Evolutionary conservation across 2,797 vertebrate species (phyloP), one percentile per base, ranked within the genome.

Genomic region (Knipowitschia caucasica): DNA sequence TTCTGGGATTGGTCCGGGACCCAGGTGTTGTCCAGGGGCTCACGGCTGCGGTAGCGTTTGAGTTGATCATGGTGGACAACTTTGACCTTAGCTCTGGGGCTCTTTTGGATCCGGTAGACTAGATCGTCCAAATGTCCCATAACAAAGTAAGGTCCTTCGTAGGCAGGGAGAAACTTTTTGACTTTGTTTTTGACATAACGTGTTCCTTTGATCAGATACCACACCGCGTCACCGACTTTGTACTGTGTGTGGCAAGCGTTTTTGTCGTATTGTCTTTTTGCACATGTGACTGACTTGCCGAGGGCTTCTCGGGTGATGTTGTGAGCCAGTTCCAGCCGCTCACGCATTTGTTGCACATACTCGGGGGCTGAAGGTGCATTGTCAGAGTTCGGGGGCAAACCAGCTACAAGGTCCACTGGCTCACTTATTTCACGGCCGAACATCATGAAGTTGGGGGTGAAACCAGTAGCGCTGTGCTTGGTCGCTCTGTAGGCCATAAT

Each of bases 401-500:
- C 51, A 1, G 33, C 18, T 2, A 60, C 50, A 11, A 65, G 44
- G 4, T 62, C 59, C 7, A 72, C 27, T 0, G 31, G 47, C 2
- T 67, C 56, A 33, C 30, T 67, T 4, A 67, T n/a, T 29, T 77
- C 56, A 2, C 4, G 2, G 4, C 63, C 39, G 0, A 69, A 64
- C 12, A 69, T 21, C 59, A 71, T 58, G 5, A 43, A 39, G 31
- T 72, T 74, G 3, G 53, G 56, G 0, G 52, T 61, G 7, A 77
- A 49, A 1, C 47, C 35, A 2, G 51, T 69, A 0, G 43, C 15
- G 17, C 59, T 69, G n/a, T n/a, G n/a, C n/a, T n/a, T n/a, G n/a
- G n/a, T n/a, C n/a, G n/a, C n/a, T 40, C 56, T 29, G 38, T 75
- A 64, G 0, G 68, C 53, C 56, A 66, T 74, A 1, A 68, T 42